Evolutionary conservation across 2,113 vertebrate species (phyloP).

Genomic region (Galeopterus variegatus): DNA sequence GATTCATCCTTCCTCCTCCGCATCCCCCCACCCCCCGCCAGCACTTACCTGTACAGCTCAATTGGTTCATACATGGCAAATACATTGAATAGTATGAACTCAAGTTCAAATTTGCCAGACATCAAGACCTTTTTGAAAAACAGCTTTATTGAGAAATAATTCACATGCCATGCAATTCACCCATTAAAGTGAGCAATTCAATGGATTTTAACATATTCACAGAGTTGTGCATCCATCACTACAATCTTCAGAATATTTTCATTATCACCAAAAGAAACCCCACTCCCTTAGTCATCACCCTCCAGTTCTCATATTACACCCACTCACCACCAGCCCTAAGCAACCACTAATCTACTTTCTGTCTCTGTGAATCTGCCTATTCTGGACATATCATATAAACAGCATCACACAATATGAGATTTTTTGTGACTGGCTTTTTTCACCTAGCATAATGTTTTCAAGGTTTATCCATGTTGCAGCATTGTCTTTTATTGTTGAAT

Average conservation of each 20-base stretch:
- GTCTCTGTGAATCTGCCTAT: constrained; percentile 7
- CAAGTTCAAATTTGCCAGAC: background rate
- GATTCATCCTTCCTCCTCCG: background rate
- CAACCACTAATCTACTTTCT: background rate
- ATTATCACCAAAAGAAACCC: background rate
- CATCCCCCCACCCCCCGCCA: no score
- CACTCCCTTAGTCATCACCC: background rate
- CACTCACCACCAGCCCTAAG: background rate
- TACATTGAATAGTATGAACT: constrained; percentile 18
- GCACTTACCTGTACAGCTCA: constrained; percentile 8
- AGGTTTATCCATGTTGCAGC: constrained; percentile 4
- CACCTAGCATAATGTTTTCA: background rate
- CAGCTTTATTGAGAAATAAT: constrained; percentile 12
- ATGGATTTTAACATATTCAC: constrained; percentile 17
- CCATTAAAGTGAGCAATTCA: background rate
- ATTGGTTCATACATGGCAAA: constrained; percentile 13
- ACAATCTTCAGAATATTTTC: background rate
- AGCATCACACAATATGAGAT: constrained; percentile 24
- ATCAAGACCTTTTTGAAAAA: background rate
- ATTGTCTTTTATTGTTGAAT: constrained; percentile 8
- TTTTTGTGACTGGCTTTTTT: constrained; percentile 33
- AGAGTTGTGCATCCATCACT: background rate
- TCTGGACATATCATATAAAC: constrained; percentile 25
- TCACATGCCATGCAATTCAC: background rate
- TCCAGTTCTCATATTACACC: background rate